Percentiles rank a stretch among this genome's conserved stretches.
Conservation (phyloP, 2,113 vertebrate species). For the Paramisgurnus dabryanus region DNA sequence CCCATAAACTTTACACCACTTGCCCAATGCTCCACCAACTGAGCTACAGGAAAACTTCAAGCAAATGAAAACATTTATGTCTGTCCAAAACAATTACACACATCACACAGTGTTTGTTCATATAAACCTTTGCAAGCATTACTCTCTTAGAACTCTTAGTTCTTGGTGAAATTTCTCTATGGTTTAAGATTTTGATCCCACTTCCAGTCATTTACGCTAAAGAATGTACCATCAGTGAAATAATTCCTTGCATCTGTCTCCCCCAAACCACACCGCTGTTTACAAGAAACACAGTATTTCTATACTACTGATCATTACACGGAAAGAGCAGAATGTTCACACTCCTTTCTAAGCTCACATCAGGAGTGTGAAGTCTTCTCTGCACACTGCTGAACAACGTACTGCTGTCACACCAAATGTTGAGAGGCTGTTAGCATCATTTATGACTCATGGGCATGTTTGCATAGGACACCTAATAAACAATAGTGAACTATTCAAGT, state of each 20-base stretch:
- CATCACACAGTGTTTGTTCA: too few relatives aligned
- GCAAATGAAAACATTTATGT: too few relatives aligned
- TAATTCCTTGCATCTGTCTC: neutral
- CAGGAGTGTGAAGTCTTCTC: constrained; percentile 13
- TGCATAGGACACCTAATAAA: constrained; percentile 20
- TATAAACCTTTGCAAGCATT: too few relatives aligned
- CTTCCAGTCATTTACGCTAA: neutral
- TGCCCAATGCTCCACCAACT: too few relatives aligned
- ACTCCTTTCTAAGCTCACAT: neutral
- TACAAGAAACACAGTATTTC: neutral
- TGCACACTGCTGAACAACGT: constrained; percentile 1
- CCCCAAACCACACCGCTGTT: neutral
- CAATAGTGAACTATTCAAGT: constrained; percentile 13
- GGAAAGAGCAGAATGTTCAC: constrained; percentile 8
- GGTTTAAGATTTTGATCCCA: neutral
- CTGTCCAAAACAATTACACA: too few relatives aligned
- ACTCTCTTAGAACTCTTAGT: too few relatives aligned
- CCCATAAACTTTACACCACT: too few relatives aligned
- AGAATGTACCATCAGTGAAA: neutral
- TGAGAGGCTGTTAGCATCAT: constrained; percentile 31
- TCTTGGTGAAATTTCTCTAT: too few relatives aligned
- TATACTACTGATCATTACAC: neutral
- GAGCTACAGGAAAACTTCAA: too few relatives aligned
- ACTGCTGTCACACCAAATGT: constrained; percentile 27
- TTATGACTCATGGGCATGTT: constrained; percentile 37